Conservation (phyloP, 2,113 vertebrate species). For the Symphodus melops region DNA sequence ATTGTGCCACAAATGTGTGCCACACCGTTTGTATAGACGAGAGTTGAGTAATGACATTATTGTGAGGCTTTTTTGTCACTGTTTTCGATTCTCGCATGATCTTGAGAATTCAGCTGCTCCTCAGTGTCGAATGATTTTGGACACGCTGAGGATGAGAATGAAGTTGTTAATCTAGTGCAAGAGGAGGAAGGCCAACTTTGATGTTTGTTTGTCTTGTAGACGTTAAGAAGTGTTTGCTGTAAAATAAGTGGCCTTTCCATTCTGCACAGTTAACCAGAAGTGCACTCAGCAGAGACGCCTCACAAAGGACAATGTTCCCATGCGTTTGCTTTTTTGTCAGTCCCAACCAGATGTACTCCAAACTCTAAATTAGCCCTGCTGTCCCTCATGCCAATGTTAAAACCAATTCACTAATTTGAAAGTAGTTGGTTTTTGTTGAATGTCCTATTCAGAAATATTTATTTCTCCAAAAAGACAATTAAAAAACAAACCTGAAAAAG, state of each 20-base stretch:
- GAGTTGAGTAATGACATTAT: too few relatives aligned
- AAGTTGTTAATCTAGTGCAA: too few relatives aligned
- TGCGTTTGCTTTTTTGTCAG: neutral
- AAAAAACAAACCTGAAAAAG: too few relatives aligned
- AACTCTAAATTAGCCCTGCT: neutral
- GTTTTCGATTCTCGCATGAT: too few relatives aligned
- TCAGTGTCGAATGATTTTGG: too few relatives aligned
- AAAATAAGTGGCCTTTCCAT: neutral
- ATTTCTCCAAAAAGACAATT: too few relatives aligned
- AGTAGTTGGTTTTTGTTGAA: too few relatives aligned
- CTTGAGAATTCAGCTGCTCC: too few relatives aligned
- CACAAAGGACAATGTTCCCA: neutral
- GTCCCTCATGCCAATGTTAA: neutral
- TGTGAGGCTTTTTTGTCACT: too few relatives aligned
- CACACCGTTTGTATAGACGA: neutral
- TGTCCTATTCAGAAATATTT: too few relatives aligned
- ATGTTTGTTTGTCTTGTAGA: neutral
- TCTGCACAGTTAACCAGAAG: neutral
- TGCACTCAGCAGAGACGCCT: neutral
- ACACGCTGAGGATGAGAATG: too few relatives aligned
- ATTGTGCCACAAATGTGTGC: neutral
- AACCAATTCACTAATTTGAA: too few relatives aligned
- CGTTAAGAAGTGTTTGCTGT: neutral
- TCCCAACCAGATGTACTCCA: neutral
- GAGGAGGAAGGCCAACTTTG: neutral